Base-by-base conservation (phyloP, 35 echinoderm and acorn worm species). In the Ophiothrix spiculata region DNA sequence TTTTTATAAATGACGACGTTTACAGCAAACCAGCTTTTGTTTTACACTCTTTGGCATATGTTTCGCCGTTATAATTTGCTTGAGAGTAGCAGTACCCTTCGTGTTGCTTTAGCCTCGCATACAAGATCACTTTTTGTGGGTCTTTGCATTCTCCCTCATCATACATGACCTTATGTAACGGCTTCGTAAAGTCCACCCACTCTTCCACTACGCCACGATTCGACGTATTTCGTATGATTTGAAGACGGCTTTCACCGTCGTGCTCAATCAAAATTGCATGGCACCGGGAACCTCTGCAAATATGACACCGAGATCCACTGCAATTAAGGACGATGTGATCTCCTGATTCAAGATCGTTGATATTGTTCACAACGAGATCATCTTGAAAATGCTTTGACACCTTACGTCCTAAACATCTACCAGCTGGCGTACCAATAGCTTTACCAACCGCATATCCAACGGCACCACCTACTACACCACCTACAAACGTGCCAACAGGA, bases 131-230 rank as follows among this genome's bases (percentile, higher is more conserved):
- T 15, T n/a, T 49, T 4, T 90, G 31, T 0, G 81, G 16, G 1
- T 76, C 64, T 25, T 77, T 37, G 28, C 31, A 32, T 17, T 39
- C 19, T 23, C 39, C 42, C 0, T 78, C 38, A 31, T 79, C 33
- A 31, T 79, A 54, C 33, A 25, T 36, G 15, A 84, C 38, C 29
- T 28, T 83, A 31, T 32, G 84, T 17, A 77, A 45, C 1, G 41
- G 88, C 23, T n/a, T n/a, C 17, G 25, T 32, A 69, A 75, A 87
- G 17, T 38, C 17, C 0, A 84, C 33, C 73, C 75, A 19, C 37
- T 90, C 88, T 56, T 90, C 88, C 2, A 90, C 81, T 8, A 90
- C 75, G 60, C 88, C 88, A 8, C 79, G 75, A 33, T 90, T 10
- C 31, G 83, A 84, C 17, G 88, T 90, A 36, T 56, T 84, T 2